Percentiles rank a stretch among this genome's conserved stretches.
phyloP scores from a whole-genome alignment of 2,113 vertebrate species.

The Aspidoscelis tigris region DNA sequence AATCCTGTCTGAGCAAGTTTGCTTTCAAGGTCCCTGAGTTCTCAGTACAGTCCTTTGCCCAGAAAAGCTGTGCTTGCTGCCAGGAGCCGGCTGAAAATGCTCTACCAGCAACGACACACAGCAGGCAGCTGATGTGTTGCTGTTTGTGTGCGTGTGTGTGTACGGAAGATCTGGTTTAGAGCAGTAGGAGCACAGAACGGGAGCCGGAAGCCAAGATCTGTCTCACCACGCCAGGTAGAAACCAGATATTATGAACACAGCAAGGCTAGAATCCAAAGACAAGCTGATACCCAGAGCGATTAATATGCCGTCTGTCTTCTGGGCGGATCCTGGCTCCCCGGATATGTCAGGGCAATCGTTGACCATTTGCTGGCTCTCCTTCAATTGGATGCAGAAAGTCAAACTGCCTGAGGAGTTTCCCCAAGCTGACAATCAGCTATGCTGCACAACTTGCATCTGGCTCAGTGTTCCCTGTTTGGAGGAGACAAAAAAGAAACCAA shows the following conservation, averaged over 20 bases:
- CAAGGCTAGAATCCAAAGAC: not conserved
- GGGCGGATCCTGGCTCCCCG: not conserved
- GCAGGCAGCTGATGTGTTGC: not conserved
- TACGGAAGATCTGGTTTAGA: not conserved
- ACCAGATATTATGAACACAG: not conserved
- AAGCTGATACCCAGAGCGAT: not conserved
- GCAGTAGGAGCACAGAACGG: not conserved
- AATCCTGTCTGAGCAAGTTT: not conserved
- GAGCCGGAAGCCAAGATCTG: not conserved
- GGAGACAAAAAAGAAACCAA: not conserved
- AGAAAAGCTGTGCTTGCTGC: not conserved
- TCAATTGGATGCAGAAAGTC: not conserved
- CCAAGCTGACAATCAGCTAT: not conserved
- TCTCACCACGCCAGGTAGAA: not conserved
- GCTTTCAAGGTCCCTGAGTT: not conserved
- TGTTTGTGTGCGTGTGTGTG: too few species aligned
- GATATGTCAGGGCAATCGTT: slow-evolving; percentile 26
- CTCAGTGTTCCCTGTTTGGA: not conserved
- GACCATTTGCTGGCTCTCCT: slow-evolving; percentile 8
- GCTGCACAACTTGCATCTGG: not conserved
- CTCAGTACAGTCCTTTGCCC: too few species aligned
- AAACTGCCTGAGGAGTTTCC: not conserved
- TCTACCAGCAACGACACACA: too few species aligned
- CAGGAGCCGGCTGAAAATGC: not conserved
- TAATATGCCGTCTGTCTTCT: not conserved